These are phyloP conservation scores for Synanthedon myopaeformis DNA, from an alignment of 2,888 invertebrate genomes.

Conservation along the genomic window DNA sequence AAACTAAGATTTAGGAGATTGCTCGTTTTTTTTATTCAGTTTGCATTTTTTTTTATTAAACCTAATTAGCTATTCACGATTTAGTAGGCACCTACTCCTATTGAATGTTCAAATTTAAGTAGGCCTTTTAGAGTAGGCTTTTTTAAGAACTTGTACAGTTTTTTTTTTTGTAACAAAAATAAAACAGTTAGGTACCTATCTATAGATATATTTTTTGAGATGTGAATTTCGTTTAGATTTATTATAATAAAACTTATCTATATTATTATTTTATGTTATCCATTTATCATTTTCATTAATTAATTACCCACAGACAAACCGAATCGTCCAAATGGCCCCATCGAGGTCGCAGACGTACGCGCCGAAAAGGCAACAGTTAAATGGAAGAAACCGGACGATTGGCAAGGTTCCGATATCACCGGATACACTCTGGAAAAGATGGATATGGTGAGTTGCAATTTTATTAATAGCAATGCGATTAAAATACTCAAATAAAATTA, in stretches of 20 bases:
- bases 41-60: too few relatives aligned
- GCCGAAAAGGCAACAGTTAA: conserved; percentile 91
- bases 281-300: conserved; percentile 7
- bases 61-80: too few relatives aligned
- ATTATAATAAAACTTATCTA: neutral
- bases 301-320: conserved; percentile 75
- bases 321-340: conserved; percentile 84
- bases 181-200: neutral
- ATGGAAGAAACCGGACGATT: conserved; percentile 91
- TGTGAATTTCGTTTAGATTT: too few relatives aligned
- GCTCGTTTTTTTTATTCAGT: too few relatives aligned
- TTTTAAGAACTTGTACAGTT: too few relatives aligned
- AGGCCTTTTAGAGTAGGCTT: too few relatives aligned
- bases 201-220: neutral
- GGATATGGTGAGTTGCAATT: conserved; percentile 74
- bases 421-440: conserved; percentile 95
- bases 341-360: conserved; percentile 89
- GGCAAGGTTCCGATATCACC: conserved; percentile 89
- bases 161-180: neutral
- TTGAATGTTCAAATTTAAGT: too few relatives aligned
- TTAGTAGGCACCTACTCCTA: too few relatives aligned
- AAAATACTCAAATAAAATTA: neutral
- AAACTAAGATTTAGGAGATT: too few relatives aligned
- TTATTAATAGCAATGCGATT: neutral
- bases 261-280: conserved; percentile 2